Percentiles rank a stretch among this genome's conserved stretches.
These are phyloP conservation scores for Silurus asotus DNA, from an alignment of 2,113 vertebrate species.

Conservation along the genomic window DNA sequence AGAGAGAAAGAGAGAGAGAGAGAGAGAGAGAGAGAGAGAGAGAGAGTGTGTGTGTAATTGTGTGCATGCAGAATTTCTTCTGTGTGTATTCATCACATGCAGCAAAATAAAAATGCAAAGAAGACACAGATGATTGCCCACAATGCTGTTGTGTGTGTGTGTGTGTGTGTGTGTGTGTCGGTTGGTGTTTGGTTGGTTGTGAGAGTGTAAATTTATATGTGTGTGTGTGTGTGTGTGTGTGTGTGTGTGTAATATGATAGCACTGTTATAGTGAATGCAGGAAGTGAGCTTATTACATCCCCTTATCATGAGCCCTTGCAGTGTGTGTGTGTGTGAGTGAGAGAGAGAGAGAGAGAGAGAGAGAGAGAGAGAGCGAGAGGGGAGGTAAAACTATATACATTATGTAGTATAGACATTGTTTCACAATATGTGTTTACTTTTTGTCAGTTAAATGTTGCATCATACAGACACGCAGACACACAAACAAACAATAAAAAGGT, in stretches of 20 bases:
- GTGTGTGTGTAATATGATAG: slow-evolving; percentile 11
- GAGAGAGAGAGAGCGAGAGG: neutral
- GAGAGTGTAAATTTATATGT: neutral
- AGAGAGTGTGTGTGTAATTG: neutral
- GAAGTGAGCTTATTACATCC: slow-evolving; percentile 13
- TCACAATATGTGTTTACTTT: neutral
- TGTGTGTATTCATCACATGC: slow-evolving; percentile 7
- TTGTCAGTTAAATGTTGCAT: neutral
- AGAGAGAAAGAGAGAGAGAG: too few species aligned
- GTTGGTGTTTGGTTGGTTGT: neutral
- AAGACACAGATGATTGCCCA: slow-evolving; percentile 11
- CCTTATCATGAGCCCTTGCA: slow-evolving; percentile 2
- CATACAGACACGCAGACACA: neutral
- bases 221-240: slow-evolving; percentile 8
- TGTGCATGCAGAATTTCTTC: neutral
- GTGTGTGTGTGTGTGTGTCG: neutral
- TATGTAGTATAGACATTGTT: neutral
- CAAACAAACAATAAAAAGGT: neutral
- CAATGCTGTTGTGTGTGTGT: neutral
- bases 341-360: neutral
- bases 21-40: too few species aligned
- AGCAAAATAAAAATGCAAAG: slow-evolving; percentile 1
- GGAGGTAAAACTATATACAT: neutral
- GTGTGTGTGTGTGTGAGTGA: slow-evolving; percentile 10
- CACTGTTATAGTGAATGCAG: neutral